These are phyloP conservation scores for Lasiurus borealis DNA, from an alignment of 2,113 vertebrate species.

Conservation along the genomic window DNA sequence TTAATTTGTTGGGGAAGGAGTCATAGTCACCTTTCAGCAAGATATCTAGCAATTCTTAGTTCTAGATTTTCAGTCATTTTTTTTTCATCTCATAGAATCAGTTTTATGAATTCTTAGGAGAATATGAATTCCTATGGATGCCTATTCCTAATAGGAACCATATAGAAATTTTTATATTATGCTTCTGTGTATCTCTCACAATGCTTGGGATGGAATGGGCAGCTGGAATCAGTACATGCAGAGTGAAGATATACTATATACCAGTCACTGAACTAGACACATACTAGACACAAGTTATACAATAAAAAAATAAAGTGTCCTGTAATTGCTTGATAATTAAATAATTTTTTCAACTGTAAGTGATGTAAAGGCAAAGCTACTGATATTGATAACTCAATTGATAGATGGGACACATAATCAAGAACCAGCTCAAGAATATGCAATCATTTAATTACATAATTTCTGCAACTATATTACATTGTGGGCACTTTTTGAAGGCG, in stretches of 20 bases:
- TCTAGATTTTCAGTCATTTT: slow-evolving; percentile 47
- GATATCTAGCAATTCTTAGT: not conserved
- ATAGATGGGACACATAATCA: not conserved
- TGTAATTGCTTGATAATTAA: slow-evolving; percentile 17
- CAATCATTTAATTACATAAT: not conserved
- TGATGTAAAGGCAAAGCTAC: not conserved
- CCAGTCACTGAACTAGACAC: not conserved
- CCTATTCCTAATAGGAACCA: slow-evolving; percentile 15
- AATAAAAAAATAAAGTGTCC: not conserved
- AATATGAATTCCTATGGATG: not conserved
- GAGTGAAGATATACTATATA: not conserved
- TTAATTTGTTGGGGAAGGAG: not conserved
- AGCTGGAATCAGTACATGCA: not conserved
- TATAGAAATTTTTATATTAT: not conserved
- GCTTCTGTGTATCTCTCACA: not conserved
- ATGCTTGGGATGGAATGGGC: not conserved
- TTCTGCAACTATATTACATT: not conserved
- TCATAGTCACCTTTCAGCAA: not conserved
- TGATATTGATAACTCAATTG: slow-evolving; percentile 18
- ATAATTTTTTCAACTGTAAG: slow-evolving; percentile 14
- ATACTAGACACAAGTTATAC: not conserved
- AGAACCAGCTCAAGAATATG: not conserved
- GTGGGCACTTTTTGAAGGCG: not conserved
- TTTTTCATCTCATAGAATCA: not conserved
- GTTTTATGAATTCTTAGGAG: slow-evolving; percentile 27